phyloP scores from a whole-genome alignment of 2,797 vertebrate genomes.

The Ceryle rudis region DNA sequence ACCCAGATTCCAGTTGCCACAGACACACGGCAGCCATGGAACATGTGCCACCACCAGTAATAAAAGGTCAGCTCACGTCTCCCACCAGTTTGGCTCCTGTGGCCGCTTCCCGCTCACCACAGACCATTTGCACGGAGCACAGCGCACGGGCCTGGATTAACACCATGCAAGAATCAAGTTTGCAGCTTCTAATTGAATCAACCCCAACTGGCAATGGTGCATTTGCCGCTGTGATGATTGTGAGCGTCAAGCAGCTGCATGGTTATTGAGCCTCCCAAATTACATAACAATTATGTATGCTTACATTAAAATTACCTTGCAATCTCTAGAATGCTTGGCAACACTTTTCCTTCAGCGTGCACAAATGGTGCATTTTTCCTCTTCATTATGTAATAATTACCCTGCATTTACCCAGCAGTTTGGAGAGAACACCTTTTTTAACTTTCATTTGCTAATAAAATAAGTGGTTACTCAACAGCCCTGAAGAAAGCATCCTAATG shows the following conservation, averaged over 20 bases:
- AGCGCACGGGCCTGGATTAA: not conserved
- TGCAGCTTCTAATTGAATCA: not conserved
- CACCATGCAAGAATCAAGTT: not conserved
- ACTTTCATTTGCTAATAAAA: conserved; percentile 48
- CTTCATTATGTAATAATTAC: conserved; percentile 56
- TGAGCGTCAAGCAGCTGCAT: not conserved
- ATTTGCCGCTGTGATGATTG: not conserved
- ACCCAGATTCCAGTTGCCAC: not conserved
- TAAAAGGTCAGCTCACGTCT: not conserved
- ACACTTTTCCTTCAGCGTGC: conserved; percentile 36
- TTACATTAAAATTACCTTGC: conserved; percentile 60
- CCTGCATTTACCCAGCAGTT: conserved; percentile 29
- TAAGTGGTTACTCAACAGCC: conserved; percentile 44
- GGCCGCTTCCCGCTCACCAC: not conserved
- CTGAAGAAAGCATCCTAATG: conserved; percentile 36
- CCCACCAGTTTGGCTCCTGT: not conserved
- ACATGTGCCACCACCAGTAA: accelerated
- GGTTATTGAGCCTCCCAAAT: conserved; percentile 22
- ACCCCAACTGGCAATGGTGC: not conserved
- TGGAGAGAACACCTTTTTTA: conserved; percentile 20
- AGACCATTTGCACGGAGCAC: not conserved
- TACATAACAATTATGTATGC: conserved; percentile 42
- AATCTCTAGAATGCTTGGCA: conserved; percentile 57
- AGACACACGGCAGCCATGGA: accelerated
- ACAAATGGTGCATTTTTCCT: not conserved